phyloP scores from a whole-genome alignment of 2,888 invertebrate species.

The Macropis europaea region DNA sequence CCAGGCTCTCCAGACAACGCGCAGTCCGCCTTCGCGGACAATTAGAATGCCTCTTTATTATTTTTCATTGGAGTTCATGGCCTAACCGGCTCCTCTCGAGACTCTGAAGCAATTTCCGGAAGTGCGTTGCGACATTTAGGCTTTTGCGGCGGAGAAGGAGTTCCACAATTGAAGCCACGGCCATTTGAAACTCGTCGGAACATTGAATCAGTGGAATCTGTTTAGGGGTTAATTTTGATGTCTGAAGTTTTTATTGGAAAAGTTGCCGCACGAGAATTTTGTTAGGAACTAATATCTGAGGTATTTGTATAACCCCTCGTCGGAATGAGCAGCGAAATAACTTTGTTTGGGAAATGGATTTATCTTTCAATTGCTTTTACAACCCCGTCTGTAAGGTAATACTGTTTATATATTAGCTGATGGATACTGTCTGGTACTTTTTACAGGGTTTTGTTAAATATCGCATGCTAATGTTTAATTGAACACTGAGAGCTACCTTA shows the following conservation, averaged over 20 bases:
- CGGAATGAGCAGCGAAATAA: slow-evolving; percentile 16
- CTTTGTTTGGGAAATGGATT: slow-evolving; percentile 31
- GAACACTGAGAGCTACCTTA: no score
- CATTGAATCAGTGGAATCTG: slow-evolving; percentile 39
- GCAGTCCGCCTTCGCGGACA: neutral
- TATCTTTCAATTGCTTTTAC: slow-evolving; percentile 9
- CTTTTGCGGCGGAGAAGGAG: no score
- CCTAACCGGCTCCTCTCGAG: neutral
- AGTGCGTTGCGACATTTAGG: no score
- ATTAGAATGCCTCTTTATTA: neutral
- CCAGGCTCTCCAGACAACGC: neutral
- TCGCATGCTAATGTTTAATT: no score
- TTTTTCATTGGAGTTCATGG: neutral
- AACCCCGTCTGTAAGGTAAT: no score
- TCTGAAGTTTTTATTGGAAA: slow-evolving; percentile 48
- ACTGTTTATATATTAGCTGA: no score
- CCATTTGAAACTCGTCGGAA: slow-evolving; percentile 22
- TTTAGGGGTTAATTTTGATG: slow-evolving; percentile 43
- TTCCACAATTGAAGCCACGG: no score
- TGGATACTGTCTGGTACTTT: no score
- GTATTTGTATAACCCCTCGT: slow-evolving; percentile 34
- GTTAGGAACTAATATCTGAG: slow-evolving; percentile 47
- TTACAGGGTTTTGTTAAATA: no score
- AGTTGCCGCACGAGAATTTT: slow-evolving; percentile 44
- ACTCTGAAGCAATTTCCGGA: slow-evolving; percentile 11